Evolutionary conservation across 2,113 vertebrate genomes (phyloP), one percentile per base, ranked within the genome.

Genomic region (Mesoclemmys tuberculata): DNA sequence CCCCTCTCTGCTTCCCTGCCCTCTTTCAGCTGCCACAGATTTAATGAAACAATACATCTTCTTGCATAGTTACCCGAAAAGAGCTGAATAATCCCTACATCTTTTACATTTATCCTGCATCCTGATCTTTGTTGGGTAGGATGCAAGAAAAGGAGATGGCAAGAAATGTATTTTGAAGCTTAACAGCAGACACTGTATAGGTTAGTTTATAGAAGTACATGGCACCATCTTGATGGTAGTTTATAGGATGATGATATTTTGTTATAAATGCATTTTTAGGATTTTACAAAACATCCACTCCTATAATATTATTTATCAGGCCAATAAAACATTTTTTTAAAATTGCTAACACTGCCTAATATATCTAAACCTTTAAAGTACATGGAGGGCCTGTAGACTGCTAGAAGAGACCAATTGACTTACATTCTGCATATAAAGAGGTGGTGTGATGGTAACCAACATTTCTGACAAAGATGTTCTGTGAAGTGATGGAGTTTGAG

Each of bases 141-240:
- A 79, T 4, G 9, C 13, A 18, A 16, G 24, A 74, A 51, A 35
- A 46, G 46, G 82, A 14, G 18, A 52, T 0, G 0, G 31, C 10
- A 81, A 13, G 2, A 58, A 27, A 13, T 35, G 10, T 54, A 10
- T 64, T 92, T 90, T 27, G 22, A 27, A 44, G 8, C 51, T 58
- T 58, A 58, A 10, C 29, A 58, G 56, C 27, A 58, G 56, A 29
- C 56, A 26, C 56, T 29, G 56, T 29, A 10, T 58, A 26, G 29
- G 7, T 58, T 27, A 58, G 26, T 27, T 58, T 29, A 58, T 12
- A 58, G 56, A 29, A 27, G 27, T 58, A 12, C 56, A 58, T 29
- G 29, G 29, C 24, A 29, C 3, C 26, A 58, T 29, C 56, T 29
- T 58, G 56, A 58, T 29, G 56, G 56, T 26, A 29, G 24, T 29